Percentiles rank a stretch among this genome's conserved stretches.
Conservation (phyloP, 2,888 invertebrate species). For the Cheilosia grossa region DNA sequence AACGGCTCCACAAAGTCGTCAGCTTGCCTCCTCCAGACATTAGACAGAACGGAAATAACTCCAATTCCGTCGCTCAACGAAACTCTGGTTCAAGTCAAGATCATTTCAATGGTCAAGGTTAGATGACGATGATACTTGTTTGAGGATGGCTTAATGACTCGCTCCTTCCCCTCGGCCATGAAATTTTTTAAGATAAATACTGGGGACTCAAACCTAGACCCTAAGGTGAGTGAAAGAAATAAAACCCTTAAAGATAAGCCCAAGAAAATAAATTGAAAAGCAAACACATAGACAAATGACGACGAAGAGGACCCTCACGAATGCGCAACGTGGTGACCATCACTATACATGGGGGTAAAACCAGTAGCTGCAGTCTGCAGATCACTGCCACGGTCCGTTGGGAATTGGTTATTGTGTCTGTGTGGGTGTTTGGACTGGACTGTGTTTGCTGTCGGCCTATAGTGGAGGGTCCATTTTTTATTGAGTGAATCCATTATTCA, state of each 20-base stretch:
- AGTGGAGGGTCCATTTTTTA: constrained; percentile 20
- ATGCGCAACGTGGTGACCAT: constrained; percentile 43
- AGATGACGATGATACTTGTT: constrained; percentile 17
- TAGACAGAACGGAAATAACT: constrained; percentile 66
- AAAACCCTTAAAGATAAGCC: constrained; percentile 26
- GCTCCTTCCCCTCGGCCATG: not conserved
- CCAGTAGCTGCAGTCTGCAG: constrained; percentile 58
- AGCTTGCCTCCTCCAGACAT: constrained; percentile 25
- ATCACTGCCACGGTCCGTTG: constrained; percentile 66
- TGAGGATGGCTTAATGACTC: constrained; percentile 14
- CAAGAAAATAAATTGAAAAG: constrained; percentile 10
- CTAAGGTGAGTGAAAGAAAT: constrained; percentile 34
- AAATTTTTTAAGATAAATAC: not conserved
- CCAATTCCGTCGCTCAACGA: constrained; percentile 28
- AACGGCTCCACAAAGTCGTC: constrained; percentile 68
- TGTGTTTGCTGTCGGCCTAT: constrained; percentile 19
- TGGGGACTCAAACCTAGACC: not conserved
- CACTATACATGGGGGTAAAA: constrained; percentile 63
- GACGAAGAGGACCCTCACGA: constrained; percentile 15
- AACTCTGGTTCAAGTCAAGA: constrained; percentile 9
- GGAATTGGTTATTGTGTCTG: constrained; percentile 39
- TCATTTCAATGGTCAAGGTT: constrained; percentile 62
- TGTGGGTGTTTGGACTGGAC: not conserved
- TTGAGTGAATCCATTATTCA: constrained; percentile 45
- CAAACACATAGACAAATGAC: constrained; percentile 63